Evolutionary conservation across 2,888 invertebrate species (phyloP).

Genomic region (Megalurothrips usitatus): DNA sequence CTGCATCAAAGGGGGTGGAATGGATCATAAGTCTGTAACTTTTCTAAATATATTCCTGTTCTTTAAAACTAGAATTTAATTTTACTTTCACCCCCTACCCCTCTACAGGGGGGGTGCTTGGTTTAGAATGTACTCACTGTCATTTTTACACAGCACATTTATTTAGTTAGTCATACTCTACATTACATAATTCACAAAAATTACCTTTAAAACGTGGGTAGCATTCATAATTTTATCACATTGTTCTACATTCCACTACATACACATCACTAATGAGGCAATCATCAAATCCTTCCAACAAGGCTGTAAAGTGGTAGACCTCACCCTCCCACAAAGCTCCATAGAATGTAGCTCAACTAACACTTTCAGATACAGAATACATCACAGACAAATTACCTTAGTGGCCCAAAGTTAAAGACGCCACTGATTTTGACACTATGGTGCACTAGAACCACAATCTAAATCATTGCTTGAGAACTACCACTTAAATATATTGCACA

Average conservation of each 20-base stretch:
- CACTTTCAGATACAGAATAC: slow-evolving; percentile 10
- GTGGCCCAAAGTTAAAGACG: slow-evolving; percentile 4
- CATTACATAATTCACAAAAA: background rate
- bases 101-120: too few species aligned
- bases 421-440: slow-evolving; percentile 12
- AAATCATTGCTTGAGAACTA: background rate
- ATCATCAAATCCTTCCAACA: background rate
- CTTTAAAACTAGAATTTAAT: background rate
- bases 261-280: background rate
- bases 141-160: too few species aligned
- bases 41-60: slow-evolving; percentile 10
- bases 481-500: background rate
- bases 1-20: background rate
- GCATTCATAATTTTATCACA: background rate
- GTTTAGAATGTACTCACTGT: too few species aligned
- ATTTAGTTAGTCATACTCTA: too few species aligned
- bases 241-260: slow-evolving; percentile 17
- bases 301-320: background rate
- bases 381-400: slow-evolving; percentile 19
- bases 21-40: background rate
- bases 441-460: background rate
- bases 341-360: slow-evolving; percentile 17
- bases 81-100: too few species aligned
- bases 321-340: background rate
- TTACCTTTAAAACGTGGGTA: background rate